Evolutionary conservation across 2,888 invertebrate species (phyloP), one percentile per base, ranked within the genome.

Genomic region (Gari tellinella): DNA sequence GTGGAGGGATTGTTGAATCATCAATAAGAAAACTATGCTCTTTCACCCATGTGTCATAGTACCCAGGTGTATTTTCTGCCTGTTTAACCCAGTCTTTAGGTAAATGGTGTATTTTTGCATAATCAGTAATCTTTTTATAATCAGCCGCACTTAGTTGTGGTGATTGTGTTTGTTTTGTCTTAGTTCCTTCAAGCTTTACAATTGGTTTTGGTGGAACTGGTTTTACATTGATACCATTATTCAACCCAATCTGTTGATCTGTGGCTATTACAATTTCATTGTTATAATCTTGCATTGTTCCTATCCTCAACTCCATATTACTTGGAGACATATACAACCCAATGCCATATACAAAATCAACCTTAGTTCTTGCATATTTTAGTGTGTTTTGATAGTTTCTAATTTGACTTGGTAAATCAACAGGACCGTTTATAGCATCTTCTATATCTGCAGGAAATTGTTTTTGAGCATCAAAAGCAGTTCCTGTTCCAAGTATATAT

Each of bases 381-480:
- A 69, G 21, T 46, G 55, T 55, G 38, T 55, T 45, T 53, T 63
- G 63, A 31, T 63, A 55, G 21, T 53, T 43, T 21, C 19, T 21
- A 43, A 66, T 66, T 58, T 58, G 58, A 52, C 58, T 52, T 53
- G 67, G 67, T 49, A 53, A 46, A 61, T 15, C 55, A 55, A 55
- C n/a, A 55, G n/a, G 55, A 37, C 38, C 25, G 17, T 55, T 58
- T 17, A 61, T 55, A 48, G 61, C 67, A 55, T 67, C 61, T 31
- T 60, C 67, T 31, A 67, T 31, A 19, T 62, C 31, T 23, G 68
- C 61, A 25, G 60, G 51, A 26, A 72, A 72, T 25, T 62, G 66
- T 58, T 72, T 72, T 48, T 62, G 72, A 15, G 72, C 66, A 41
- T 72, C 72, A 51, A 72, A 66, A 4, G 72, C 72, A 14, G 60